These are phyloP conservation scores for Hermaeophaga mercurialis DNA, from an alignment of 2,888 invertebrate genomes.

Conservation along the genomic window DNA sequence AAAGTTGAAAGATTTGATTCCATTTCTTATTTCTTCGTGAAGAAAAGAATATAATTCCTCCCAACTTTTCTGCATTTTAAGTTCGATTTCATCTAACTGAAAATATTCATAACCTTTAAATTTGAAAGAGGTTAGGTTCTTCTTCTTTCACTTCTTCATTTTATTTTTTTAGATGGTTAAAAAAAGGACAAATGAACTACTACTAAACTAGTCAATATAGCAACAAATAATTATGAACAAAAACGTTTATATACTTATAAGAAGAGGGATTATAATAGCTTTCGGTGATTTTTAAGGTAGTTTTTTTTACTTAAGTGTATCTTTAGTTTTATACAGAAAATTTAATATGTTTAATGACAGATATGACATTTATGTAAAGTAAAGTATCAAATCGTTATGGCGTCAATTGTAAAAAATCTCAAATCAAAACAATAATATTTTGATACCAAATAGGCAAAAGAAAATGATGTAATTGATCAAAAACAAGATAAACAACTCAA, in stretches of 20 bases:
- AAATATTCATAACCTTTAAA: background rate
- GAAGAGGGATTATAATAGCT: no score
- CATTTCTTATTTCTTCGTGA: conserved; percentile 56
- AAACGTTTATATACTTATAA: no score
- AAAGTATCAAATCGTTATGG: conserved; percentile 32
- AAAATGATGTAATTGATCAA: conserved; percentile 30
- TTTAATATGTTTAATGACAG: background rate
- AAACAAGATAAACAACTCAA: conserved; percentile 12
- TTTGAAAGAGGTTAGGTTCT: background rate
- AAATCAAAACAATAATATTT: conserved; percentile 36
- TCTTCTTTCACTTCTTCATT: background rate
- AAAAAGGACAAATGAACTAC: background rate
- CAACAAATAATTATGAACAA: no score
- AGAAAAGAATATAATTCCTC: conserved; percentile 57
- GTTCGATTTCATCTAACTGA: background rate
- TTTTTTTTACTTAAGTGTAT: no score
- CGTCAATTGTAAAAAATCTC: conserved; percentile 35
- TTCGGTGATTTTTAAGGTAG: no score
- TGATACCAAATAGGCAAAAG: conserved; percentile 16
- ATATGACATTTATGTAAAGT: conserved; percentile 11
- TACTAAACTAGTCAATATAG: background rate
- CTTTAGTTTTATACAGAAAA: no score
- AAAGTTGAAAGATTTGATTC: conserved; percentile 62
- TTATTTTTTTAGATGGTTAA: background rate
- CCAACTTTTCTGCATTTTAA: conserved; percentile 57